Evolutionary conservation across 2,113 vertebrate genomes (phyloP), one percentile per base, ranked within the genome.

Genomic region (Andinoacara biseriatus): DNA sequence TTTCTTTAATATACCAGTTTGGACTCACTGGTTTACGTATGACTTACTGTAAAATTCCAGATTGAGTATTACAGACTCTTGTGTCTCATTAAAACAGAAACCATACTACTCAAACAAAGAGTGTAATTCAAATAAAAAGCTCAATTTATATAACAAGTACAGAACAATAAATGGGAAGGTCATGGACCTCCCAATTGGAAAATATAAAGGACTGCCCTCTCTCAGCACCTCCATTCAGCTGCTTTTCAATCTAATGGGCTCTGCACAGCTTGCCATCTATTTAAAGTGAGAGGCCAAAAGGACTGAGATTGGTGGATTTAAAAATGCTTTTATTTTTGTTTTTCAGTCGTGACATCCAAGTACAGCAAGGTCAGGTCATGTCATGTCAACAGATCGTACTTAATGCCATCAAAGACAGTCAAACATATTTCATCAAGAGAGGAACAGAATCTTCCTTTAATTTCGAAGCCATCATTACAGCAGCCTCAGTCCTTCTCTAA

Each of bases 181-280:
- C 43, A 7, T 15, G n/a, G 54, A 74, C 54, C 49, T 78, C 22
- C 52, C 46, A 61, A 58, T 5, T 58, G 29, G 31, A 62, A 82
- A 81, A 81, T 40, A 77, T n/a, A 82, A 83, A 81, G 58, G 20
- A 22, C 54, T 76, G 67, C 49, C 58, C 58, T 65, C 15, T 59
- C 52, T 82, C 52, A 69, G 67, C 74, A 82, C 31, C 56, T 52
- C 8, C 38, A 82, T 59, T 78, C 56, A 54, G 26, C 43, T 52
- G 18, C 63, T 46, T 76, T 78, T 83, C 61, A 78, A 26, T 80
- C 59, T 49, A 90, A 89, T 89, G 43, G 57, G 10, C 76, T 81
- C 63, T 38, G 43, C 62, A 43, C 49, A 76, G 49, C 29, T 76
- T 82, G 26, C 9, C 58, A 62, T 86, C 58, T 74, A 29, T 80